Conservation (phyloP, 2,797 vertebrate species). For the Sciurus vulgaris region DNA sequence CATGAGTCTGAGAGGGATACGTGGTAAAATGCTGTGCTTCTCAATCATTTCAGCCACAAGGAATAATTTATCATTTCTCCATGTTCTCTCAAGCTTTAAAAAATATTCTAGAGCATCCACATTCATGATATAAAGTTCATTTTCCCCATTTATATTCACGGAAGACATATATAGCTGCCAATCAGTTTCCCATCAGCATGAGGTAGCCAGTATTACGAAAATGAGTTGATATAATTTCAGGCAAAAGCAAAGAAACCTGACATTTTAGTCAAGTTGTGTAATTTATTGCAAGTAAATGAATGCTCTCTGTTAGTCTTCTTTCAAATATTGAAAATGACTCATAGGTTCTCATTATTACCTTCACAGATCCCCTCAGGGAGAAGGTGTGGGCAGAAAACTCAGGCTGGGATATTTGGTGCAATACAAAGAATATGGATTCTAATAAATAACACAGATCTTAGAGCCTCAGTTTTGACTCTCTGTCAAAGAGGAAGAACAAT, state of each 20-base stretch:
- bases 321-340: conserved; percentile 77
- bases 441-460: conserved; percentile 39
- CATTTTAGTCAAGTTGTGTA: conserved; percentile 74
- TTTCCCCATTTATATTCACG: conserved; percentile 44
- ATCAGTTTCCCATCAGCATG: conserved; percentile 59
- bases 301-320: conserved; percentile 61
- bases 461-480: neutral
- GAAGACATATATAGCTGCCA: conserved; percentile 59
- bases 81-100: conserved; percentile 32
- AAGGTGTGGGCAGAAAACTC: conserved; percentile 59
- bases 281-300: conserved; percentile 77
- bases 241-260: conserved; percentile 78
- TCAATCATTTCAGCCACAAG: conserved; percentile 36
- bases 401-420: conserved; percentile 1
- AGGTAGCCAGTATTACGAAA: conserved; percentile 69
- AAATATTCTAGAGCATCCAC: neutral
- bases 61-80: conserved; percentile 31
- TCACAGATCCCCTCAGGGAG: conserved; percentile 44
- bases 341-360: conserved; percentile 72
- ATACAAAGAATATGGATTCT: conserved; percentile 50
- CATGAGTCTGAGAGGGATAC: neutral
- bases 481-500: conserved; percentile 28
- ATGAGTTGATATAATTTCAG: conserved; percentile 72
- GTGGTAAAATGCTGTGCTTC: neutral
- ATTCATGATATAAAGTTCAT: conserved; percentile 57